A percentile compares a stretch with the other conserved stretches of the same genome.
These are phyloP conservation scores for Morpho helenor DNA, from an alignment of 2,888 invertebrate species.

Conservation along the genomic window DNA sequence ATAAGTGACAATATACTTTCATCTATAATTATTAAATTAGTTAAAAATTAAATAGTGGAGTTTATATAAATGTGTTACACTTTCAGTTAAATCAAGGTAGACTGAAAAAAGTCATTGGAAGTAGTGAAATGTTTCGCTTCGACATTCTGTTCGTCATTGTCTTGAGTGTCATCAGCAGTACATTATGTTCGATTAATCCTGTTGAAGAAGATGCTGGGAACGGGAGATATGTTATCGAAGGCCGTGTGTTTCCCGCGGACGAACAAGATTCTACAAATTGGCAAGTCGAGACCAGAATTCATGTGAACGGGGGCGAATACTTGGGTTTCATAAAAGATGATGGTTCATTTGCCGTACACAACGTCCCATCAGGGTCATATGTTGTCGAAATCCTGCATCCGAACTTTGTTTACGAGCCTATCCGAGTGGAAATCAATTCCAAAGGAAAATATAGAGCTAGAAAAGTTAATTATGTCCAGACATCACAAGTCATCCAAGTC, in stretches of 20 bases:
- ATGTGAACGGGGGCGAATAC: constrained; percentile 94
- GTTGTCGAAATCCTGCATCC: constrained; percentile 95
- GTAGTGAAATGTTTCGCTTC: constrained; percentile 18
- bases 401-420: constrained; percentile 94
- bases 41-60: no score
- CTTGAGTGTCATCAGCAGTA: constrained; percentile 24
- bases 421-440: constrained; percentile 97
- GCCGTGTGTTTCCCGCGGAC: constrained; percentile 88
- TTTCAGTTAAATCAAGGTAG: not conserved
- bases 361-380: constrained; percentile 95
- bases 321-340: constrained; percentile 94
- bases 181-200: constrained; percentile 42
- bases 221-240: constrained; percentile 87
- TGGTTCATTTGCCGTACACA: constrained; percentile 93
- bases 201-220: constrained; percentile 61
- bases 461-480: constrained; percentile 96
- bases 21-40: no score
- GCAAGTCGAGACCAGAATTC: constrained; percentile 87
- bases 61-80: no score
- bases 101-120: no score
- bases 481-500: constrained; percentile 92
- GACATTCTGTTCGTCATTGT: constrained; percentile 7
- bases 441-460: constrained; percentile 98
- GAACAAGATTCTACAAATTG: constrained; percentile 80
- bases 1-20: no score